Evolutionary conservation across 2,113 vertebrate genomes (phyloP).

Genomic region (Varanus salvator): DNA sequence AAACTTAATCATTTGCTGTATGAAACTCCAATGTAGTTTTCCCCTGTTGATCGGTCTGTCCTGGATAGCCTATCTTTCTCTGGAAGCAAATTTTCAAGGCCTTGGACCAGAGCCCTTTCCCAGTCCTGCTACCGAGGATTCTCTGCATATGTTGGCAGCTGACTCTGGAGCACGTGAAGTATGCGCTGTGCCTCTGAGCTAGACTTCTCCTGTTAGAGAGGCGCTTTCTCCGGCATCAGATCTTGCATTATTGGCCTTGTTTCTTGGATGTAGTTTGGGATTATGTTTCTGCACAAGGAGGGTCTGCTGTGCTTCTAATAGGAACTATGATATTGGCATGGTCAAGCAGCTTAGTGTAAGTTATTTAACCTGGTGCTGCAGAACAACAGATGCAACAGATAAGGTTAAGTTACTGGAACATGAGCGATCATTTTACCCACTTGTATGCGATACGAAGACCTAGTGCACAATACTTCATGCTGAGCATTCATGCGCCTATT

Average conservation of each 20-base stretch:
- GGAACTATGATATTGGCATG: background rate
- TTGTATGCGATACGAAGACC: background rate
- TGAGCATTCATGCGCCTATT: conserved; percentile 1
- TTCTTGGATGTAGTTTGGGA: background rate
- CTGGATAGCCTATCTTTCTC: background rate
- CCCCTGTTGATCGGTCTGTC: background rate
- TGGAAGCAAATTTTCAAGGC: background rate
- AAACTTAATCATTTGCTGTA: background rate
- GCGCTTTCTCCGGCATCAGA: background rate
- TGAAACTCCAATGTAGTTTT: background rate
- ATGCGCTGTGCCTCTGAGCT: background rate
- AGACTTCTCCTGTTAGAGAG: background rate
- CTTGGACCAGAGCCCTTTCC: background rate
- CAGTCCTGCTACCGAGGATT: background rate
- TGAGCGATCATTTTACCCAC: conserved; percentile 7
- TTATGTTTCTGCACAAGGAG: background rate
- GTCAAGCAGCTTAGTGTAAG: background rate
- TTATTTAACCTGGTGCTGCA: background rate
- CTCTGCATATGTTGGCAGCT: background rate
- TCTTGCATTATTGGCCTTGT: background rate
- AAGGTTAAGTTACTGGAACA: conserved; percentile 22
- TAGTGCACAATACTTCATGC: background rate
- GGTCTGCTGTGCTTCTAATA: background rate
- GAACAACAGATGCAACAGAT: conserved; percentile 11
- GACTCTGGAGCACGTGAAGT: background rate